Evolutionary conservation across 1,140 invertebrate genomes (phyloP).

Genomic region (Kradibia gibbosae): DNA sequence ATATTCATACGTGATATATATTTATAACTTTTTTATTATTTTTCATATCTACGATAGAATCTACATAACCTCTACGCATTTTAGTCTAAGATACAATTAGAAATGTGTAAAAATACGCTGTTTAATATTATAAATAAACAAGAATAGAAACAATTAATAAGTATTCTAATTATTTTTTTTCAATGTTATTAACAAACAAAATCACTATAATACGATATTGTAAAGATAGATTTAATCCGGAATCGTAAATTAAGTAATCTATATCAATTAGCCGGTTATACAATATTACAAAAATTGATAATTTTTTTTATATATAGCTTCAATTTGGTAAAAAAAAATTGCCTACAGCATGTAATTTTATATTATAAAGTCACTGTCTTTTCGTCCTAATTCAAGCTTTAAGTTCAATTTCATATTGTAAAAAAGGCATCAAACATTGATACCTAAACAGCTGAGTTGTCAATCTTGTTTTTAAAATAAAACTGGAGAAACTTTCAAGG

Average conservation of each 20-base stretch:
- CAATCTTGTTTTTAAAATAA: not conserved
- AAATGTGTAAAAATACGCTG: no score
- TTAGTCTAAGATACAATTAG: not conserved
- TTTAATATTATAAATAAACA: no score
- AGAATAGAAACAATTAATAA: not conserved
- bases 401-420: not conserved
- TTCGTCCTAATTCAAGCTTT: no score
- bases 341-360: not conserved
- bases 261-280: conserved; percentile 30
- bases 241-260: not conserved
- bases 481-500: conserved; percentile 10
- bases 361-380: not conserved
- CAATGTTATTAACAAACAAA: not conserved
- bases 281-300: conserved; percentile 43
- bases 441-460: not conserved
- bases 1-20: not conserved
- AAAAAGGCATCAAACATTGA: not conserved
- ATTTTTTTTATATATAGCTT: conserved; percentile 17
- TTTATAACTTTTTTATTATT: not conserved
- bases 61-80: conserved; percentile 12
- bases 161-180: not conserved
- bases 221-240: not conserved
- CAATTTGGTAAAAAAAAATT: not conserved
- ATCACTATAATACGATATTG: not conserved
- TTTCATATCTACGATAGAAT: not conserved